phyloP scores from a whole-genome alignment of 2,888 invertebrate genomes.

The Thumatha senex region DNA sequence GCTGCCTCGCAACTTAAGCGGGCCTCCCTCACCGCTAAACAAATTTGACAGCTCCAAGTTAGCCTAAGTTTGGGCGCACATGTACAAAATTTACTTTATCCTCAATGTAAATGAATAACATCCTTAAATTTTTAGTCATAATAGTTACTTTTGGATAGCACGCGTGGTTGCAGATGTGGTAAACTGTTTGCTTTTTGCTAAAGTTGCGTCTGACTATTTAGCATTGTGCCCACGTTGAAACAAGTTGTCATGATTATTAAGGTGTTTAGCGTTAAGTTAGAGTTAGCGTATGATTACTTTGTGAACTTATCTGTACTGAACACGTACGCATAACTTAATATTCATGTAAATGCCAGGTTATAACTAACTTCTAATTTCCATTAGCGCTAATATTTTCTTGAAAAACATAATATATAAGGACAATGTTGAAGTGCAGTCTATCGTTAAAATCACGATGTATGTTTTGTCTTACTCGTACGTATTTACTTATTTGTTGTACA shows the following conservation, averaged over 20 bases:
- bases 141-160: slow-evolving; percentile 20
- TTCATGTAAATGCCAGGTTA: slow-evolving; percentile 6
- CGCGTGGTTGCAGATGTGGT: slow-evolving; percentile 20
- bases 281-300: slow-evolving; percentile 44
- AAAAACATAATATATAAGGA: no score
- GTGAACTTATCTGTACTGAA: slow-evolving; percentile 29
- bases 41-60: slow-evolving; percentile 83
- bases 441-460: no score
- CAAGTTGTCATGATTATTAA: slow-evolving; percentile 78
- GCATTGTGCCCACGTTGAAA: slow-evolving; percentile 76
- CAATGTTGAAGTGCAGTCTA: no score
- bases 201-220: slow-evolving; percentile 75
- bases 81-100: slow-evolving; percentile 50
- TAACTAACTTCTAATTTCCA: neutral
- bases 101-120: slow-evolving; percentile 8
- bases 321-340: slow-evolving; percentile 17
- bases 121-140: slow-evolving; percentile 30
- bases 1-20: slow-evolving; percentile 69
- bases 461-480: no score
- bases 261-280: slow-evolving; percentile 66
- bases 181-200: slow-evolving; percentile 42
- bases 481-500: no score
- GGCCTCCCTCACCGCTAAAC: slow-evolving; percentile 79
- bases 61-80: slow-evolving; percentile 73
- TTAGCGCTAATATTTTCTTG: no score